Evolutionary conservation across 2,888 invertebrate genomes (phyloP), one percentile per base, ranked within the genome.

Genomic region (Mellilla xanthometata): DNA sequence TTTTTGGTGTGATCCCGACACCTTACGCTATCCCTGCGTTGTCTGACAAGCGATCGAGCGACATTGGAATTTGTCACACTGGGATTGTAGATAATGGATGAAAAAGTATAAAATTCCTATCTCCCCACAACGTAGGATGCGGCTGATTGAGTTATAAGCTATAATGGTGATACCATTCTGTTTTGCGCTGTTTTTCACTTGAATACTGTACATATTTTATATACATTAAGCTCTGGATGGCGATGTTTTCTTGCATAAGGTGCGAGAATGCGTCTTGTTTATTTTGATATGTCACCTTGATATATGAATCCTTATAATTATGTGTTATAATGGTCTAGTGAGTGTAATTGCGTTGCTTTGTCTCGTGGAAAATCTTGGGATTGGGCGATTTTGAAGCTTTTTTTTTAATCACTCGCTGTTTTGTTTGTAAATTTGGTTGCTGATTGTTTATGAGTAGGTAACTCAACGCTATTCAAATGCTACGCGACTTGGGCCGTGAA

Each of bases 71-170:
- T 68, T 67, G 65, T 68, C 65, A 65, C 61, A 53, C 61, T 60
- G 62, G 61, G 61, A 64, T 64, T 71, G 67, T 68, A 77, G 68
- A 69, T 76, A 78, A 79, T 80, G 75, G 74, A 67, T 78, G 74
- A 81, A 85, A 84, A 86, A 85, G 77, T 83, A 76, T 79, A 77
- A 81, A 84, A 87, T 88, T 82, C 83, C 83, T 75, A 75, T 73
- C 77, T 69, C 69, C 65, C 54, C 64, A 56, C 71, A 39, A 52
- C 64, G 62, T 65, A 72, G 63, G 60, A 65, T 66, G 49, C 66
- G 54, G 66, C 75, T 86, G 86, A 87, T 88, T 87, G 87, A 87
- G 87, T 88, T 87, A 88, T 88, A 85, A 86, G 80, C 81, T 82
- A 83, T 83, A 85, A 86, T 84, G 81, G 81, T 81, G 69, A 79